Evolutionary conservation across 2,113 vertebrate species (phyloP), one percentile per base, ranked within the genome.

Genomic region (Synodontis membranacea): DNA sequence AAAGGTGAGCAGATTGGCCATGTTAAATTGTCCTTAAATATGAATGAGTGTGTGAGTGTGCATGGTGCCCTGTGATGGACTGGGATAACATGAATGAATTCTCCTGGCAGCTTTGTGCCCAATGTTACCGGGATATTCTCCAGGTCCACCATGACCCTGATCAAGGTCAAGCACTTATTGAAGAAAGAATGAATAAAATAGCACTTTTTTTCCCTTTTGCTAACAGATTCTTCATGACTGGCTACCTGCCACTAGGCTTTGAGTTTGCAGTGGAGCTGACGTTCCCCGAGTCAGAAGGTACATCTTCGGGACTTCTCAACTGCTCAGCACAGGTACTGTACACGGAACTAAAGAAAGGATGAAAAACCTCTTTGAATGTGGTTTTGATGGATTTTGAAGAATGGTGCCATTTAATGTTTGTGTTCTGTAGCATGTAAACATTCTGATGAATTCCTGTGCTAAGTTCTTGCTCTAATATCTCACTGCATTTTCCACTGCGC

Each of bases 211-310:
- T 23, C 10, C 19, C 9, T 11, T 68, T 80, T 90, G 44, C 68
- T 56, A 83, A 54, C 88, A 99, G 98, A 68, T 97, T 99, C 92
- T 99, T 98, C 90, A 99, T 99, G 97, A 97, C 97, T 0, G 97
- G 97, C 31, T 99, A 98, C 89, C 94, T 99, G 62, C 97, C 98
- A 0, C 90, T 99, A 89, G 98, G 98, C 48, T 99, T 98, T 90
- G 98, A 99, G 93, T 99, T 97, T 94, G 98, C 96, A 2, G 97
- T 94, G 11, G 98, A 99, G 89, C 93, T 99, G 91, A 99, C 98
- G 0, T 98, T 96, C 80, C 98, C 98, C 60, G 97, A 99, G 87
- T 97, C 97, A 0, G 98, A 99, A 92, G 98, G 97, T 90, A 97
- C 97, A 2, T 99, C 98, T 0, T 99, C 98, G 3, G 98, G 98